phyloP scores from a whole-genome alignment of 2,888 invertebrate genomes.

The Gasteruption jaculator region DNA sequence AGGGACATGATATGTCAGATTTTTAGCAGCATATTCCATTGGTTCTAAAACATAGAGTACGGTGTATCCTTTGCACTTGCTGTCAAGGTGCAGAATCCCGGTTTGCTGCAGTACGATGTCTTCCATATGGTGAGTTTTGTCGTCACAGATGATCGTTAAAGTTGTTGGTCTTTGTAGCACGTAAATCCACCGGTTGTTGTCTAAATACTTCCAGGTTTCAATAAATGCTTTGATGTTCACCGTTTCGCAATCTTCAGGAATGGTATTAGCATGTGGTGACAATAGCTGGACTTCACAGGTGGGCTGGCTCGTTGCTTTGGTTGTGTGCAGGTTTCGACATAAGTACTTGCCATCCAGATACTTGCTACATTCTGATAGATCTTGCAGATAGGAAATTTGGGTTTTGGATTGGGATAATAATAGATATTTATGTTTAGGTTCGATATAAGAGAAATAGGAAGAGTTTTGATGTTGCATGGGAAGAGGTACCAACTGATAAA shows the following conservation, averaged over 20 bases:
- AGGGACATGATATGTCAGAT: slow-evolving; percentile 13
- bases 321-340: slow-evolving; percentile 8
- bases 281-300: too few species aligned
- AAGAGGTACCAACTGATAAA: slow-evolving; percentile 4
- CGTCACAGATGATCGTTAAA: slow-evolving; percentile 9
- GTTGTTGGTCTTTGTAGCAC: slow-evolving; percentile 12
- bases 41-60: slow-evolving; percentile 17
- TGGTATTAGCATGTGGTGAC: slow-evolving; percentile 2
- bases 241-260: slow-evolving; percentile 8
- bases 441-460: slow-evolving; percentile 9
- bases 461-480: slow-evolving; percentile 12
- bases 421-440: slow-evolving; percentile 9
- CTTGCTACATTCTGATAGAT: slow-evolving; percentile 11
- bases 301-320: slow-evolving; percentile 1
- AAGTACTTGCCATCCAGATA: slow-evolving; percentile 5
- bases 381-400: slow-evolving; percentile 8
- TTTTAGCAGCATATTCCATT: slow-evolving; percentile 9
- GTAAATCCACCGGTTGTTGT: slow-evolving; percentile 21
- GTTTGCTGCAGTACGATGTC: slow-evolving; percentile 18
- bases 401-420: slow-evolving; percentile 12
- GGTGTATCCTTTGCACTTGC: slow-evolving; percentile 20
- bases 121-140: slow-evolving; percentile 15
- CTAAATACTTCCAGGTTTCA: slow-evolving; percentile 12
- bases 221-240: slow-evolving; percentile 6
- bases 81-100: slow-evolving; percentile 10